These are phyloP conservation scores for Microplitis mediator DNA, from an alignment of 1,140 invertebrate genomes.

Conservation along the genomic window DNA sequence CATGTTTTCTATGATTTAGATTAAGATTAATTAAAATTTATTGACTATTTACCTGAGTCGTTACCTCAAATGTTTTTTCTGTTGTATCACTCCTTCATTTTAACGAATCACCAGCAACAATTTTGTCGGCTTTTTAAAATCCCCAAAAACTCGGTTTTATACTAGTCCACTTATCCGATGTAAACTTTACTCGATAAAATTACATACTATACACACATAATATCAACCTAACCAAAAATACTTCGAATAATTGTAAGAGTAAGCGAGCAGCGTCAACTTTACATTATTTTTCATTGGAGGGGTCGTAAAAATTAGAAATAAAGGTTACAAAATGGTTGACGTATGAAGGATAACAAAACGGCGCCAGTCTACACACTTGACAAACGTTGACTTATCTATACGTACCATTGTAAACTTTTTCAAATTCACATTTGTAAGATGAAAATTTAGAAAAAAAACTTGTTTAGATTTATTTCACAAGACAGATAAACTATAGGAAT, in stretches of 20 bases:
- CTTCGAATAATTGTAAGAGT: conserved; percentile 33
- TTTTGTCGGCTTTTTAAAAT: background rate
- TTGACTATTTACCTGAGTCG: conserved; percentile 1
- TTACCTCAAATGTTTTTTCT: conserved; percentile 2
- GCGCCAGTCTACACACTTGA: conserved; percentile 16
- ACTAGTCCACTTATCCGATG: background rate
- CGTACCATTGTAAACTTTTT: too few relatives aligned
- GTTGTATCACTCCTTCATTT: conserved; percentile 3
- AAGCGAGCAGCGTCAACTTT: conserved; percentile 54
- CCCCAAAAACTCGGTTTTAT: conserved; percentile 15
- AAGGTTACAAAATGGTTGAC: conserved; percentile 56
- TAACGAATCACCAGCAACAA: conserved; percentile 5
- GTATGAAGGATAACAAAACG: background rate
- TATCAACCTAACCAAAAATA: conserved; percentile 56
- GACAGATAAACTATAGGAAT: too few relatives aligned
- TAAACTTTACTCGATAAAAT: conserved; percentile 46
- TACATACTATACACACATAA: conserved; percentile 29
- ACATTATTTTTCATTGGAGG: conserved; percentile 54
- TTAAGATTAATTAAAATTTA: background rate
- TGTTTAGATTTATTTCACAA: too few relatives aligned
- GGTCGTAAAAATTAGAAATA: conserved; percentile 51
- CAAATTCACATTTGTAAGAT: too few relatives aligned
- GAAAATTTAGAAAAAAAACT: too few relatives aligned
- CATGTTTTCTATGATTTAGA: conserved; percentile 40
- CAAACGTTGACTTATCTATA: too few relatives aligned